Percentiles rank a stretch among this genome's conserved stretches.
Conservation (phyloP, 2,797 vertebrate genomes). For the Leptodactylus fallax region DNA sequence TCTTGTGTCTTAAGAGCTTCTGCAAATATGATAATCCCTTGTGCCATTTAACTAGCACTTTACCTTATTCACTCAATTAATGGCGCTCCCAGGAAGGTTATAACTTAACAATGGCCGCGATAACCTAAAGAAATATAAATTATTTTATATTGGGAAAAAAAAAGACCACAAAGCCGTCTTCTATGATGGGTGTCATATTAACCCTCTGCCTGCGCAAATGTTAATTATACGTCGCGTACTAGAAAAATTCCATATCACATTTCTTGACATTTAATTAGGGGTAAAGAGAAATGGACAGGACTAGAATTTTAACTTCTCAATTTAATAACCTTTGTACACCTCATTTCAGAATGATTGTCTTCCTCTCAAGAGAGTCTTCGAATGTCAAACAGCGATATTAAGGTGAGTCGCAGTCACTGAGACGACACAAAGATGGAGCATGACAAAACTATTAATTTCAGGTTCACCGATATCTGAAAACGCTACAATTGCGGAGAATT, state of each 20-base stretch:
- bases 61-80: slow-evolving; percentile 43
- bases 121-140: slow-evolving; percentile 41
- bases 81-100: slow-evolving; percentile 21
- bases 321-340: slow-evolving; percentile 78
- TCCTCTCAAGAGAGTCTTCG: slow-evolving; percentile 74
- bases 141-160: background rate
- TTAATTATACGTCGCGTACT: slow-evolving; percentile 51
- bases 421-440: slow-evolving; percentile 69
- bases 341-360: slow-evolving; percentile 78
- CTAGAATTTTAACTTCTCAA: slow-evolving; percentile 77
- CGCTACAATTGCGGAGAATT: slow-evolving; percentile 61
- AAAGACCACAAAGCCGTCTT: background rate
- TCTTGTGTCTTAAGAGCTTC: slow-evolving; percentile 7
- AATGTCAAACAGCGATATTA: slow-evolving; percentile 78
- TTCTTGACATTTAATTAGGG: slow-evolving; percentile 76
- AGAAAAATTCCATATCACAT: slow-evolving; percentile 65
- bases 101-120: slow-evolving; percentile 33
- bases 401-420: slow-evolving; percentile 72
- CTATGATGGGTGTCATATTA: slow-evolving; percentile 28
- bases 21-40: slow-evolving; percentile 30
- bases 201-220: slow-evolving; percentile 20
- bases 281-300: slow-evolving; percentile 73
- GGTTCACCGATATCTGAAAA: slow-evolving; percentile 57
- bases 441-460: slow-evolving; percentile 74
- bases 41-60: slow-evolving; percentile 44